Base-by-base conservation (phyloP, 2,797 vertebrate genomes). In the Momotus momota region DNA sequence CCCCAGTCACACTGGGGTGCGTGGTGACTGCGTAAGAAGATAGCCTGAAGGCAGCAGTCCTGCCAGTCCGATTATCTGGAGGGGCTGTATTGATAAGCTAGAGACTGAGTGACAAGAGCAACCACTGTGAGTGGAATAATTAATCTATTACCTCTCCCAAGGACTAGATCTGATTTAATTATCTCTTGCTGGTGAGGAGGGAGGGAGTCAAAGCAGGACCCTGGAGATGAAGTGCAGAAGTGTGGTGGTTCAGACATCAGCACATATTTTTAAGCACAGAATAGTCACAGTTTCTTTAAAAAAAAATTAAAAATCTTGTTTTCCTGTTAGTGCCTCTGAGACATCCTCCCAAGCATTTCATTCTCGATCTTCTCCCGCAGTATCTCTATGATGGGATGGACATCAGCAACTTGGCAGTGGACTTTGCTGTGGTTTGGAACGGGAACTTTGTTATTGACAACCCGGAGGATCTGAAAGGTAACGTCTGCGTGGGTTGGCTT, bases 381-480 rank as follows among this genome's bases (percentile, higher is more conserved):
- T 99, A 99, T 97, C 97, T 99, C 74, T 99, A 99, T 5, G 99
- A 99, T 4, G 99, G 99, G 57, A 99, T 99, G 99, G 99, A 99
- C 96, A 99, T 99, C 96, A 99, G 99, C 92, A 99, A 99, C 98
- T 96, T 99, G 91, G 98, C 99, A 0, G 99, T 99, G 97, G 99
- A 99, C 97, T 99, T 99, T 62, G 99, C 99, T 0, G 99, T 99
- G 95, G 99, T 99, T 64, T 99, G 99, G 99, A 99, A 99, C 1
- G 99, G 99, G 90, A 99, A 99, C 97, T 99, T 99, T 66, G 99
- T 99, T 90, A 99, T 99, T 23, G 99, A 99, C 98, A 99, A 99
- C 97, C 99, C 99, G 0, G 99, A 99, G 97, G 98, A 99, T 58
- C 98, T 99, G 95, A 99, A 99, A 99, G 99, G 99, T 99, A 98